These are phyloP conservation scores for Dipodomys ordii DNA, from an alignment of 2,113 vertebrate genomes.

Conservation along the genomic window DNA sequence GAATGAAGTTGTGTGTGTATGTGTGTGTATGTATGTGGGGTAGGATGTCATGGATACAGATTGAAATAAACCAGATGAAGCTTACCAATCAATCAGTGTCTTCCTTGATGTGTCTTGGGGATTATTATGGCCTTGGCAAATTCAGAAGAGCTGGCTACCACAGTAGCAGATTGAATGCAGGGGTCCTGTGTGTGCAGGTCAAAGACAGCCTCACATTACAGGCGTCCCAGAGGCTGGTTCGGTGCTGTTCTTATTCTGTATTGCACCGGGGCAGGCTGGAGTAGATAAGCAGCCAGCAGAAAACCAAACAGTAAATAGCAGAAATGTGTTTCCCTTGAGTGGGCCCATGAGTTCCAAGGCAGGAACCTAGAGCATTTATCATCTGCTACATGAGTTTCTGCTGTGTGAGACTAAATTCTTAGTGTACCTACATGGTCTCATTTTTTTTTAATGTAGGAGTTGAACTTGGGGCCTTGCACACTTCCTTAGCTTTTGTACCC, in stretches of 20 bases:
- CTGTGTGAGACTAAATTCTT: background rate
- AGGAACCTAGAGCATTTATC: background rate
- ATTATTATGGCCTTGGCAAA: background rate
- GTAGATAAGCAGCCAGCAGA: background rate
- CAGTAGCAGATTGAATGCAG: background rate
- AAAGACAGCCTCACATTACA: background rate
- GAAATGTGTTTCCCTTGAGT: background rate
- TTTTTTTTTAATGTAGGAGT: no score
- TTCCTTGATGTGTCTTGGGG: conserved; percentile 41
- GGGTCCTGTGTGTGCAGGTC: background rate
- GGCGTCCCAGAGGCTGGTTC: background rate
- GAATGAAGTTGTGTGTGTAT: conserved; percentile 11
- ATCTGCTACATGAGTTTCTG: background rate
- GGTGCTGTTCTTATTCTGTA: background rate
- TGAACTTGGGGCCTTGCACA: no score
- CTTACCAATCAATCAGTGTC: background rate
- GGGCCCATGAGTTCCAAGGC: background rate
- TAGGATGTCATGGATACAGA: background rate
- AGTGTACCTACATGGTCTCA: no score
- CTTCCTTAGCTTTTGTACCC: no score
- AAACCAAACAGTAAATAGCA: background rate
- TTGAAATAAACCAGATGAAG: conserved; percentile 75
- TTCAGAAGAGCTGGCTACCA: background rate
- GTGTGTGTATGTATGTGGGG: background rate
- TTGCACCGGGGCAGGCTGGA: background rate